Conservation (phyloP, 2,888 invertebrate species). For the Catocala nupta region DNA sequence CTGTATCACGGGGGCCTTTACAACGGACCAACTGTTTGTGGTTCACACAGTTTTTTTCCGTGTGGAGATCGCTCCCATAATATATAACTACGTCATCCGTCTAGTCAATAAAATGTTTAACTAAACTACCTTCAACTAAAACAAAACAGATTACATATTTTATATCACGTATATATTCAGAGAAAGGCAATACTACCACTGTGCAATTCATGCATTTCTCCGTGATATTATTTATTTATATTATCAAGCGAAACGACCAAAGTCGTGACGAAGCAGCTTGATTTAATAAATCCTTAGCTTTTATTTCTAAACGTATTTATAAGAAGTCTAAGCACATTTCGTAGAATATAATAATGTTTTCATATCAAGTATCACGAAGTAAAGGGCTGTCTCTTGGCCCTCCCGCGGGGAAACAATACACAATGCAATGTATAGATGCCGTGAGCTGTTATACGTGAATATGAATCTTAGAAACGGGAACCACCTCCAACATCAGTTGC, state of each 20-base stretch:
- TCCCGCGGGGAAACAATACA: conserved; percentile 34
- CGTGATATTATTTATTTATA: background rate
- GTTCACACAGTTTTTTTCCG: too few relatives aligned
- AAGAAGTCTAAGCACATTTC: conserved; percentile 25
- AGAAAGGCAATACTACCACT: too few relatives aligned
- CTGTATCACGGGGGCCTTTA: too few relatives aligned
- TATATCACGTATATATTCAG: too few relatives aligned
- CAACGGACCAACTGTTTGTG: too few relatives aligned
- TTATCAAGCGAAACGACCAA: background rate
- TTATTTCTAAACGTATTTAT: conserved; percentile 25
- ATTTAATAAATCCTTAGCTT: background rate
- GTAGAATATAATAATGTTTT: conserved; percentile 40
- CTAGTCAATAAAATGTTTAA: too few relatives aligned
- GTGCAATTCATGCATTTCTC: too few relatives aligned
- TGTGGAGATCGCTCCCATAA: too few relatives aligned
- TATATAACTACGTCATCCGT: too few relatives aligned
- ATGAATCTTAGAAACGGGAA: conserved; percentile 27
- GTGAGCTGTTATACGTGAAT: conserved; percentile 13
- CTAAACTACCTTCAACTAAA: too few relatives aligned
- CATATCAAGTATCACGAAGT: conserved; percentile 48
- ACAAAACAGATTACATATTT: too few relatives aligned
- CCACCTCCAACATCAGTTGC: conserved; percentile 4
- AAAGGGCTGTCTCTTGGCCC: conserved; percentile 23
- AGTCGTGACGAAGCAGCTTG: background rate
- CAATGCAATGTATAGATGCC: conserved; percentile 38